Evolutionary conservation across 2,797 vertebrate genomes (phyloP).

Genomic region (Notolabrus celidotus): DNA sequence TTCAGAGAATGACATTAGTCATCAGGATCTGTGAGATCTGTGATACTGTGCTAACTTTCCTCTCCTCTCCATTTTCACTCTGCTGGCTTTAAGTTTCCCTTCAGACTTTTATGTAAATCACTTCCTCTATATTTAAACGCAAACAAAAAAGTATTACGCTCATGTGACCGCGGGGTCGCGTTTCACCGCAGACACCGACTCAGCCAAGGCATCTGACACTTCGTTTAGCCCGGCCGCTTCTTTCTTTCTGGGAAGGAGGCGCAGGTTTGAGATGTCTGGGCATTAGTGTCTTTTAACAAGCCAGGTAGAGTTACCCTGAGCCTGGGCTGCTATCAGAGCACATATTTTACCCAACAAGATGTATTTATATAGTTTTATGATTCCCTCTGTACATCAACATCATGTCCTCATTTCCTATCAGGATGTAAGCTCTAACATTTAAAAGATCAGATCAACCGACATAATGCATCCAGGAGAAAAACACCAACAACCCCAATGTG

Average conservation of each 20-base stretch:
- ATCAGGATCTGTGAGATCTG: slow-evolving; percentile 37
- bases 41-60: slow-evolving; percentile 67
- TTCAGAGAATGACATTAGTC: slow-evolving; percentile 53
- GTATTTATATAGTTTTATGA: slow-evolving; percentile 24
- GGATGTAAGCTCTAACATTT: background rate
- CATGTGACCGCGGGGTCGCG: slow-evolving; percentile 61
- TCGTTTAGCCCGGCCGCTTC: slow-evolving; percentile 40
- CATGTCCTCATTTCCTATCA: background rate
- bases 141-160: slow-evolving; percentile 62
- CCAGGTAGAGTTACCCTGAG: slow-evolving; percentile 53
- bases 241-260: slow-evolving; percentile 54
- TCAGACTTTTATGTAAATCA: slow-evolving; percentile 58
- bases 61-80: slow-evolving; percentile 66
- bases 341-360: slow-evolving; percentile 14
- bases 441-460: background rate
- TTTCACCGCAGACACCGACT: slow-evolving; percentile 52
- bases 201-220: slow-evolving; percentile 39
- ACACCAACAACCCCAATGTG: too few relatives aligned
- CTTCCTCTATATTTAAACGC: slow-evolving; percentile 78
- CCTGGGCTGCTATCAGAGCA: slow-evolving; percentile 5
- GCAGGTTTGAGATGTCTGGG: slow-evolving; percentile 33
- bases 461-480: too few relatives aligned
- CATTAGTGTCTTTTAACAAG: slow-evolving; percentile 47
- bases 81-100: slow-evolving; percentile 45
- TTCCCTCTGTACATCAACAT: background rate